Base-by-base conservation (phyloP, 1,140 invertebrate species). In the Apis dorsata region DNA sequence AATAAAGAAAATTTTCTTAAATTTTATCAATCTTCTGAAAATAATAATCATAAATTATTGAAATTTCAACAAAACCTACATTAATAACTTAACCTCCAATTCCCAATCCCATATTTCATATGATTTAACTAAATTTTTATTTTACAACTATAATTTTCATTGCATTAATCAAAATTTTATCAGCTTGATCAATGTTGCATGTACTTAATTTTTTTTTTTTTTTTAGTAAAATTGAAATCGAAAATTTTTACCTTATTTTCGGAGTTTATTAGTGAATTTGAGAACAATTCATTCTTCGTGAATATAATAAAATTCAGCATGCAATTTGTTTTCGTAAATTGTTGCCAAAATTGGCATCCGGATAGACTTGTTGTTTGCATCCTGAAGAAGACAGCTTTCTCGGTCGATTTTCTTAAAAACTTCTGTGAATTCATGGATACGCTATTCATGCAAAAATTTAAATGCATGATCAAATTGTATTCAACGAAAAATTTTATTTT, bases 311-410 rank as follows among this genome's bases (percentile, higher is more conserved):
- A 79, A 19, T 72, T 72, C 59, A 5, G 10, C 69, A 19, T 65
- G 44, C 51, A 70, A 74, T 80, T 60, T 74, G 79, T 80, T 80
- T 80, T 80, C 51, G 70, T 19, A 80, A 73, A 80, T 21, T 60
- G 44, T 3, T 65, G 79, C 79, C 70, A 80, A 80, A 28, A 55
- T 65, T 65, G 28, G 51, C 28, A 63, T 15, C n/a, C 59, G 2
- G 4, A 13, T 19, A 2, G 49, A 1, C 59, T 5, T 1, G 49
- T 34, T 80, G 70, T 80, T 80, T 80, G 79, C 60, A 74, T 80
- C 44, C 51, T 44, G 19, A 73, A 73, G 15, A 49, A 51, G 13
- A 2, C 73, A 80, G 55, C 60, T 17, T 7, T n/a, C 15, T 44
- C 19, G 55, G 24, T 70, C 77, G 55, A 51, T 57, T 34, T 53